Evolutionary conservation across 2,113 vertebrate species (phyloP), one percentile per base, ranked within the genome.

Genomic region (Passer domesticus): DNA sequence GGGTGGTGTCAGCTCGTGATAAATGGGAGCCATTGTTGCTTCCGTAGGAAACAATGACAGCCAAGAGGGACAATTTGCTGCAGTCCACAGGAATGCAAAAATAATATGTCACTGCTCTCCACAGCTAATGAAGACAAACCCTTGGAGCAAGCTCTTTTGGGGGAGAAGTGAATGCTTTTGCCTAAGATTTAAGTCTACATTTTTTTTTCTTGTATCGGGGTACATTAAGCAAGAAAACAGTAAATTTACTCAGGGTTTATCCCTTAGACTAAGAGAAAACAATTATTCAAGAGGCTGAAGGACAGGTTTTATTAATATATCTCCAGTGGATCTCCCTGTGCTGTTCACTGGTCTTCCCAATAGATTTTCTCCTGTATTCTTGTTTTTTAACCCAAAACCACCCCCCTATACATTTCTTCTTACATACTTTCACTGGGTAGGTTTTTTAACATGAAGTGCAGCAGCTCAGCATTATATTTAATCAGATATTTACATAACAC

Each of bases 11-110:
- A 96, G 92, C 90, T 80, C n/a, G 2, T 95, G 91, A 97, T 96
- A 90, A 95, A 96, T 93, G 92, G 88, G 55, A 86, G 73, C 81
- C 80, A 79, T 86, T 95, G 94, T 95, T 95, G 62, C 85, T 95
- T 95, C 94, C 7, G 2, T 78, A 95, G 94, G 95, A 96, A 96
- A 95, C 89, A 90, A 85, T 95, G 96, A 92, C 89, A 88, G 95
- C 91, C 95, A 94, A 96, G 56, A 88, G 83, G 78, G 94, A 90
- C 87, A 91, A 92, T 89, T 92, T 94, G 87, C 94, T 93, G 83
- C 80, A 72, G 92, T 74, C 77, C 74, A 75, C 92, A 91, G 80
- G 92, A 96, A 96, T 88, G 91, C 75, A 90, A 86, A 92, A 90
- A 75, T 83, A 89, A 69, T 60, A 59, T 77, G 79, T 90, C 88